These are phyloP conservation scores for Phataginus tetradactyla DNA, from an alignment of 2,797 vertebrate species.

Conservation along the genomic window DNA sequence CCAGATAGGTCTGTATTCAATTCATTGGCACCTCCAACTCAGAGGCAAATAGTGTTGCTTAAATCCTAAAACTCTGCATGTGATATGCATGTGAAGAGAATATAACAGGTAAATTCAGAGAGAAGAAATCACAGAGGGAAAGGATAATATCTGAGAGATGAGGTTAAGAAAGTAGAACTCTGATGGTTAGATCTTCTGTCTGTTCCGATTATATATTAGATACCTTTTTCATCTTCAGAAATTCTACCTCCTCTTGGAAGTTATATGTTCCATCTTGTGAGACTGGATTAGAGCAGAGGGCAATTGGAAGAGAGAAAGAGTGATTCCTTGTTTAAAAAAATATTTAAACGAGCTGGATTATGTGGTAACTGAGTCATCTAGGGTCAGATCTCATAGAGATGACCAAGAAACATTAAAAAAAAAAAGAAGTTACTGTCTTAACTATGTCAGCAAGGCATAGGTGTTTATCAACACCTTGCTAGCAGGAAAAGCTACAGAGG, in stretches of 20 bases:
- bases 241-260: neutral
- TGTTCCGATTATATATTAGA: neutral
- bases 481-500: conserved; percentile 46
- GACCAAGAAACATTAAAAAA: neutral
- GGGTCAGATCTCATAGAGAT: conserved; percentile 25
- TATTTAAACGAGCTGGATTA: neutral
- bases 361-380: conserved; percentile 38
- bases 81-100: neutral
- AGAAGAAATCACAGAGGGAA: neutral
- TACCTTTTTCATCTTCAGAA: neutral
- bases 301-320: neutral
- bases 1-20: neutral
- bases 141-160: neutral
- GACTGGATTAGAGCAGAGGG: neutral
- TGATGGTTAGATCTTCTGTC: neutral
- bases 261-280: neutral
- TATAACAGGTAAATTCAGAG: neutral
- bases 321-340: neutral
- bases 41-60: conserved; percentile 32
- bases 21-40: neutral
- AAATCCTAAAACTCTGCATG: neutral
- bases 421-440: neutral
- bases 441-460: conserved; percentile 56
- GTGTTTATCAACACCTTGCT: neutral
- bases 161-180: conserved; percentile 6